A percentile compares a stretch with the other conserved stretches of the same genome.
Conservation (phyloP, 1,140 invertebrate species). For the Pissodes strobi region DNA sequence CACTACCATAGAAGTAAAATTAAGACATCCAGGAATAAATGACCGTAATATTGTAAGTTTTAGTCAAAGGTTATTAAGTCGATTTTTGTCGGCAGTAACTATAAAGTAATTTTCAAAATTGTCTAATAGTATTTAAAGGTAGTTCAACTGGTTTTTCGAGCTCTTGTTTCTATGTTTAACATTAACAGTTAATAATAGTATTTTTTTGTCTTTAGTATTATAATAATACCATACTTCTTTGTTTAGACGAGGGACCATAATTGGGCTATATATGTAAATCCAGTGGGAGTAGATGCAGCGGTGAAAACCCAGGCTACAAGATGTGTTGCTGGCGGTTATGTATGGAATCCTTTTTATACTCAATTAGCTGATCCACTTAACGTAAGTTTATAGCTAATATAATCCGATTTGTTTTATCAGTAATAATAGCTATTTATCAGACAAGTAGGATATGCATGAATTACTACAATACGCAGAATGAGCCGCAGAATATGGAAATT, state of each 20-base stretch:
- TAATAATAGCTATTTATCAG: background rate
- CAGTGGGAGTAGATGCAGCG: slow-evolving; percentile 88
- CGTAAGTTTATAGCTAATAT: slow-evolving; percentile 64
- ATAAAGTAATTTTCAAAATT: background rate
- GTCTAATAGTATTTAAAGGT: background rate
- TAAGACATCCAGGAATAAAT: slow-evolving; percentile 80
- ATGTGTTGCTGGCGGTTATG: slow-evolving; percentile 87
- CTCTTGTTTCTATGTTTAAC: too few species aligned
- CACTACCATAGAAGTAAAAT: slow-evolving; percentile 85
- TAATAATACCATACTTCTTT: too few species aligned
- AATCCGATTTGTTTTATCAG: background rate
- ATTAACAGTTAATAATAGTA: too few species aligned
- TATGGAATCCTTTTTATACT: slow-evolving; percentile 93
- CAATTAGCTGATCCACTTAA: slow-evolving; percentile 87
- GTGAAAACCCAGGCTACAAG: slow-evolving; percentile 77
- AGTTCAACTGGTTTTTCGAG: too few species aligned
- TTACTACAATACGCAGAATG: too few species aligned
- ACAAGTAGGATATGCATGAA: background rate
- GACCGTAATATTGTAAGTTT: slow-evolving; percentile 79
- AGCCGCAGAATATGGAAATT: background rate
- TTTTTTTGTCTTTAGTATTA: too few species aligned
- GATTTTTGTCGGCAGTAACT: background rate
- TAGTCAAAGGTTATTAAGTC: background rate
- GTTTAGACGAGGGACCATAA: slow-evolving; percentile 79
- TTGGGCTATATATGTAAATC: slow-evolving; percentile 93